Base-by-base conservation (phyloP, 2,113 vertebrate species). In the Coracopsis vasa region DNA sequence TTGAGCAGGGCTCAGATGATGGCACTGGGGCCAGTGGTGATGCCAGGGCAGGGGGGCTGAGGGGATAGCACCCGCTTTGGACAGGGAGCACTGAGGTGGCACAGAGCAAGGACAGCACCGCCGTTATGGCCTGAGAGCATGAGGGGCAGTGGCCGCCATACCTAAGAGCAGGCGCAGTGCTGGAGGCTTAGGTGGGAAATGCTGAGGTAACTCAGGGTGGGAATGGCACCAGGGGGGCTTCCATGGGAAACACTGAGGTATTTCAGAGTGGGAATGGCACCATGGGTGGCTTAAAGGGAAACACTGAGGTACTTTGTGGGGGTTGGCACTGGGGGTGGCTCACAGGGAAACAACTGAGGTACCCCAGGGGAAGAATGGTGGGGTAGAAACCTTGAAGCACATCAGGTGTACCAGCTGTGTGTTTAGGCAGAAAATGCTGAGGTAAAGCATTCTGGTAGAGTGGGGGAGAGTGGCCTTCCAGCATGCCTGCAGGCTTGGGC, bases 41-140 rank as follows among this genome's bases (percentile, higher is more conserved):
- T 4, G 5, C 25, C 31, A 16, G 65, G 11, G 14, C 44, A 44
- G 37, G 21, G 44, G 7, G 8, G 3, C 48, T 66, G 45, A 10
- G 41, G 29, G 12, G 20, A 35, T 1, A 4, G 37, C 6, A 6
- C 29, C 11, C 2, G 33, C 31, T 12, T 11, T 5, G 21, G 61
- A 3, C 1, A 25, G 8, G 47, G 7, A 33, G 41, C 0, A 0
- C 35, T 33, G 54, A 70, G 54, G 27, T 1, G 2, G 27, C 4
- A 16, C 1, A 9, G 35, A 16, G 35, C 9, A 6, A n/a, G 37
- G 33, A 11, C 39, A 8, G 27, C 2, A 7, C n/a, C 3, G 13
- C 28, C 42, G 2, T 10, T 4, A 19, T 28, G 21, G 16, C 5
- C 8, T 29, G 21, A 21, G n/a, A 23, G 24, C 1, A 5, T 16